Conservation (phyloP, 2,113 vertebrate species). For the Dipodomys ordii region DNA sequence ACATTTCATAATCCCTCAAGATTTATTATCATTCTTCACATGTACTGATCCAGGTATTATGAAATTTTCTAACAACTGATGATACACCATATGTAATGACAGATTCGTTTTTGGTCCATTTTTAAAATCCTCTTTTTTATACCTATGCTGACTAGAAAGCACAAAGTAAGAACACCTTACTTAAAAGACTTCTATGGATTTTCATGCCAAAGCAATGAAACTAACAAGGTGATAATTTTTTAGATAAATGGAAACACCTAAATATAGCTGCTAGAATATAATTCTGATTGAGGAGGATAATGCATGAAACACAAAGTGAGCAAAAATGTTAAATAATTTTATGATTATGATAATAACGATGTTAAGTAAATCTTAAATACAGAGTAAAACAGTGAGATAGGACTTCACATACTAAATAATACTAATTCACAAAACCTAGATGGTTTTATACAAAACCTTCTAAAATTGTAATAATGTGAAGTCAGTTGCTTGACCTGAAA, state of each 20-base stretch:
- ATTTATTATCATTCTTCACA: neutral
- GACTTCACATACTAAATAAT: slow-evolving; percentile 30
- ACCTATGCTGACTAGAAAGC: slow-evolving; percentile 14
- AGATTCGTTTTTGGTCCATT: too few species aligned
- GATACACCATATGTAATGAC: neutral
- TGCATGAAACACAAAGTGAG: neutral
- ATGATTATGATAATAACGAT: neutral
- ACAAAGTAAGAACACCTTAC: neutral
- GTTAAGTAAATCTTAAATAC: slow-evolving; percentile 10
- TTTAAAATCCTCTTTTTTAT: neutral
- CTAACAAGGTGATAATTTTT: neutral
- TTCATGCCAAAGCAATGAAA: slow-evolving; percentile 3
- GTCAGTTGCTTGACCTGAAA: neutral
- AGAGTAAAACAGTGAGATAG: neutral
- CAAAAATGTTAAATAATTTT: slow-evolving; percentile 33
- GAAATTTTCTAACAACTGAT: slow-evolving; percentile 18
- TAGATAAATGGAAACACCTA: neutral
- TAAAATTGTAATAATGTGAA: neutral
- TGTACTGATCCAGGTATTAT: neutral
- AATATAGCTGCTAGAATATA: neutral
- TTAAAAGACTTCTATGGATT: neutral
- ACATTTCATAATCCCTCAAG: neutral
- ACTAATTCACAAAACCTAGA: neutral
- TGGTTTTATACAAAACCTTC: neutral
- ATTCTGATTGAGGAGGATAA: slow-evolving; percentile 6